Evolutionary conservation across 2,113 vertebrate species (phyloP).

Genomic region (Climacteris rufus): DNA sequence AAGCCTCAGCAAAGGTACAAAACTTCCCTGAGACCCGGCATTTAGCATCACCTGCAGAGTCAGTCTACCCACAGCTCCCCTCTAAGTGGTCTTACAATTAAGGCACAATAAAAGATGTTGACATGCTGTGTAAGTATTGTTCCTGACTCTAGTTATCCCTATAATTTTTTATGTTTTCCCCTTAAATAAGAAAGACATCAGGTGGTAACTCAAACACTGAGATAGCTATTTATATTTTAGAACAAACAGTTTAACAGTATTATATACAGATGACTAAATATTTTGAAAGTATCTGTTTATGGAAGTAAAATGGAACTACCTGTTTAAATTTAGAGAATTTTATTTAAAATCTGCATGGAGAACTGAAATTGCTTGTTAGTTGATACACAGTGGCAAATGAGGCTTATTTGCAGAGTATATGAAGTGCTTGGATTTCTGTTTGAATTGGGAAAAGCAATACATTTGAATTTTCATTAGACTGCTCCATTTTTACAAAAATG

Average conservation of each 20-base stretch:
- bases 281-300: constrained; percentile 82
- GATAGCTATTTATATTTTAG: constrained; percentile 80
- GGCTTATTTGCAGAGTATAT: constrained; percentile 54
- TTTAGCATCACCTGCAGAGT: neutral
- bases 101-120: constrained; percentile 66
- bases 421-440: constrained; percentile 12
- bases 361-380: constrained; percentile 45
- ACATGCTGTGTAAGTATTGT: constrained; percentile 70
- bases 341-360: constrained; percentile 69
- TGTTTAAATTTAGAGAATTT: constrained; percentile 75
- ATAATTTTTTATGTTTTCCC: constrained; percentile 72
- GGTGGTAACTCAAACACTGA: constrained; percentile 79
- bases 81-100: neutral
- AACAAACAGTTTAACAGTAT: constrained; percentile 83
- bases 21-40: neutral
- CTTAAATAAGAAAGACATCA: constrained; percentile 70
- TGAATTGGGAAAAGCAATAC: neutral
- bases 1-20: neutral
- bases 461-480: constrained; percentile 59
- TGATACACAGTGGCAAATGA: constrained; percentile 45
- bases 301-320: constrained; percentile 79
- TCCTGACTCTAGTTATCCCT: constrained; percentile 56
- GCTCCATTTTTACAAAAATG: constrained; percentile 41
- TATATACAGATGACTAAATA: constrained; percentile 84
- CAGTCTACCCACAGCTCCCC: neutral